Evolutionary conservation across 1,140 invertebrate genomes (phyloP), one percentile per base, ranked within the genome.

Genomic region (Nixonia krombeini): DNA sequence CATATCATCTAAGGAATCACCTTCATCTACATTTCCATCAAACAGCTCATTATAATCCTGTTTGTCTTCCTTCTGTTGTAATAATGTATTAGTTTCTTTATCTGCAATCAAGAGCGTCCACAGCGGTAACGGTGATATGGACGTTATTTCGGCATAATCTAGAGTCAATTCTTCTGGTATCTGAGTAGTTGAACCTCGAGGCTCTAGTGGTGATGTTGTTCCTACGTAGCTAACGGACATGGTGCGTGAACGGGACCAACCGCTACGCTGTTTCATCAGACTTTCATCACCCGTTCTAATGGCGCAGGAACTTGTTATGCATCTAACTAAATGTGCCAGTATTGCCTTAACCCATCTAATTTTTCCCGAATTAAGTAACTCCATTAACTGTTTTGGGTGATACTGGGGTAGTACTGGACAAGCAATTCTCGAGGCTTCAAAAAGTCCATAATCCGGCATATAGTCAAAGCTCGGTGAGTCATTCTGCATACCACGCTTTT

Each of bases 331-430:
- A 88, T 99, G 98, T 1, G 96, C 92, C 26, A 99, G 86, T 56
- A 99, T 99, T 0, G 97, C 97, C 83, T 99, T 99, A 0, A 99
- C 98, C 90, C 96, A 95, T 72, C 94, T 87, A 25, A 98, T 97
- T 86, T 99, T 99, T 0, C 98, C 98, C 51, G 96, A 98, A 84
- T 99, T 99, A 0, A 99, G 86, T n/a, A 99, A 85, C 80, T 99
- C 98, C 93, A 99, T 98, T 1, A 99, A 84, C 76, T 99, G 97
- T 78, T 98, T 98, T 0, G 98, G 98, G 88, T 99, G 98, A 85
- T 99, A 99, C 75, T 99, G 98, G 0, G 98, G 98, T 56, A 99
- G 83, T n/a, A 99, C 96, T 0, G 97, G 97, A 77, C 95, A 96
- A 0, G 96, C 96, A 69, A 98, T 94, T 41, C 96, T 88, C n/a